A percentile compares a stretch with the other conserved stretches of the same genome.
Conservation (phyloP, 2,888 invertebrate genomes). For the Hydraecia micacea region DNA sequence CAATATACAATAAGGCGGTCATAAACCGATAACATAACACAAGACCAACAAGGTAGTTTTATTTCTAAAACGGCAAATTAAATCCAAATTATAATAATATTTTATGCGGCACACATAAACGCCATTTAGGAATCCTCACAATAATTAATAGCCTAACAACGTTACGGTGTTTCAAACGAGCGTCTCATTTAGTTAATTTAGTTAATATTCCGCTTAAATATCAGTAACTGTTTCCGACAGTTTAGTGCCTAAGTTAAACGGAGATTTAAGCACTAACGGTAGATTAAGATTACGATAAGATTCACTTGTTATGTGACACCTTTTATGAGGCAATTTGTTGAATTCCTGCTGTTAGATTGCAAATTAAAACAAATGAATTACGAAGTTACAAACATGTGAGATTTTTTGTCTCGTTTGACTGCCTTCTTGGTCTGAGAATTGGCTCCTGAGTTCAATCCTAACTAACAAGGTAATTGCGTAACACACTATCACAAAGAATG, state of each 20-base stretch:
- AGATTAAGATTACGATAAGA: conserved; percentile 16
- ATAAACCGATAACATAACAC: background rate
- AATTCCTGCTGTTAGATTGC: background rate
- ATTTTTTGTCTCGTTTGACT: background rate
- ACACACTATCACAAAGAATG: too few relatives aligned
- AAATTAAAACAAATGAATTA: background rate
- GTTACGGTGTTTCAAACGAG: conserved; percentile 14
- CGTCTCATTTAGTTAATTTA: conserved; percentile 34
- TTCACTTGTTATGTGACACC: conserved; percentile 9
- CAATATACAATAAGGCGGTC: too few relatives aligned
- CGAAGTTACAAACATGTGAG: background rate
- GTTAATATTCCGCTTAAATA: conserved; percentile 32
- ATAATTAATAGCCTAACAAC: conserved; percentile 10
- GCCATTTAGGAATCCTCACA: background rate
- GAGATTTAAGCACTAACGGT: conserved; percentile 45
- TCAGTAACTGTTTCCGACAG: conserved; percentile 38
- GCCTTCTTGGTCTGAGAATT: background rate
- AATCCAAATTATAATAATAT: background rate
- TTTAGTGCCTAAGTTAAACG: conserved; percentile 35
- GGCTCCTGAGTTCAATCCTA: background rate
- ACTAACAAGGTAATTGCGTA: background rate
- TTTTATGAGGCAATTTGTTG: conserved; percentile 22
- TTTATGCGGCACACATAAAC: background rate
- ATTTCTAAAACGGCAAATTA: background rate
- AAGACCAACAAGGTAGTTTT: background rate